Base-by-base conservation (phyloP, 2,797 vertebrate species). In the Phoebastria nigripes region DNA sequence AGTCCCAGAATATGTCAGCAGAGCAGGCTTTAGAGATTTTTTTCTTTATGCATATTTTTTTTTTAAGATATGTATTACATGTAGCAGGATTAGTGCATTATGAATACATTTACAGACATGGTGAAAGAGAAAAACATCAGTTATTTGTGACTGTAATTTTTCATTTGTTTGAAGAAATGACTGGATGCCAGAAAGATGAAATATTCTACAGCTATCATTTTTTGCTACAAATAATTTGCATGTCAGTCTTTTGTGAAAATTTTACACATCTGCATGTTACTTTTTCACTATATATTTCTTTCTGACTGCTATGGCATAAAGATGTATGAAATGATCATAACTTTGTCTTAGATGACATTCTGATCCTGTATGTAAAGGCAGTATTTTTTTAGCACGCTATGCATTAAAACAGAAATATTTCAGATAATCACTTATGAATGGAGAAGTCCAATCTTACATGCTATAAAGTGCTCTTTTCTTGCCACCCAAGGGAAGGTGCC, bases 71-170 rank as follows among this genome's bases (percentile, higher is more conserved):
- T 9, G 1, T 25, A 26, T 62, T 46, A 51, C 13, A 12, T 35
- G 19, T 47, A 79, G 42, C 35, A 58, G 47, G 35, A 93, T 97
- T 94, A 96, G 44, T 96, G 96, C 97, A 94, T 94, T 95, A 90
- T 97, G 97, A 98, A 97, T 98, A 88, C 89, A 35, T 95, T 97
- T 97, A 96, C 98, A 98, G 97, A 98, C 92, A 72, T 17, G 26
- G 58, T 97, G 93, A 96, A 96, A 97, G 97, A 70, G 61, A 54
- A 97, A 90, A 98, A 94, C 83, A 70, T 90, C 39, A 74, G 95
- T 98, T 97, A 96, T 94, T 97, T 96, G 93, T 78, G 94, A 70
- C 83, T 97, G 82, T 95, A 89, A 92, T 97, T 97, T 98, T 97
- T 97, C 89, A 88, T 94, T 77, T 93, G 29, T 97, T 92, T 96